Conservation (phyloP, 2,888 invertebrate species). For the Nomada fabriciana region DNA sequence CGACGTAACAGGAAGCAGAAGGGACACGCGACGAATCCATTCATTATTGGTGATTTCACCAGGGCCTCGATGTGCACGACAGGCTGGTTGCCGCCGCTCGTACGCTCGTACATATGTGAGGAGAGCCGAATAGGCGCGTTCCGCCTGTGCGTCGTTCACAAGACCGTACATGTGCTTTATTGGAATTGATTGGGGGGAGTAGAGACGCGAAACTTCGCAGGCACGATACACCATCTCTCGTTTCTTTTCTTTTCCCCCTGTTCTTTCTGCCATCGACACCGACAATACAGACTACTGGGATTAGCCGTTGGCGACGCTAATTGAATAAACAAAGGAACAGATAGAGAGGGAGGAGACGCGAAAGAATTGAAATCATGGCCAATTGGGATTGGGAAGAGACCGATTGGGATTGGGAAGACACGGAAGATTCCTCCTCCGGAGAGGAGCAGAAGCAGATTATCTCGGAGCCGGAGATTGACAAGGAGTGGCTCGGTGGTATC, state of each 20-base stretch:
- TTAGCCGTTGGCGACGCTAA: neutral
- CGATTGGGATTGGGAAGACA: constrained; percentile 85
- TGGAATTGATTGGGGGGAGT: constrained; percentile 41
- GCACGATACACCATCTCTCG: neutral
- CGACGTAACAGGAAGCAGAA: constrained; percentile 61
- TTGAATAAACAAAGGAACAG: constrained; percentile 31
- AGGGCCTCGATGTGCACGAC: constrained; percentile 25
- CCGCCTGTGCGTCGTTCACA: constrained; percentile 40
- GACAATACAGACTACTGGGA: neutral
- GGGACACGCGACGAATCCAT: constrained; percentile 65
- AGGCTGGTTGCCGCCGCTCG: neutral
- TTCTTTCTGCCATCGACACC: neutral
- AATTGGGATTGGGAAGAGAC: constrained; percentile 85
- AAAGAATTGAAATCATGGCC: constrained; percentile 83
- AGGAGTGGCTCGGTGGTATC: constrained; percentile 86
- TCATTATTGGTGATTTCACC: constrained; percentile 54
- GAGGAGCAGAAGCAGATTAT: constrained; percentile 85
- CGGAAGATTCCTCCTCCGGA: constrained; percentile 83
- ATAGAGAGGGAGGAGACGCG: neutral
- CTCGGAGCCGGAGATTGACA: constrained; percentile 86
- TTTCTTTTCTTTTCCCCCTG: neutral
- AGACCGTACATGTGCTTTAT: constrained; percentile 52
- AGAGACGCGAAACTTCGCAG: constrained; percentile 22
- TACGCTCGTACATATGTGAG: constrained; percentile 22
- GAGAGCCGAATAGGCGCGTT: constrained; percentile 23